These are phyloP conservation scores for Amphiprion percula DNA, from an alignment of 2,113 vertebrate species.

Conservation along the genomic window DNA sequence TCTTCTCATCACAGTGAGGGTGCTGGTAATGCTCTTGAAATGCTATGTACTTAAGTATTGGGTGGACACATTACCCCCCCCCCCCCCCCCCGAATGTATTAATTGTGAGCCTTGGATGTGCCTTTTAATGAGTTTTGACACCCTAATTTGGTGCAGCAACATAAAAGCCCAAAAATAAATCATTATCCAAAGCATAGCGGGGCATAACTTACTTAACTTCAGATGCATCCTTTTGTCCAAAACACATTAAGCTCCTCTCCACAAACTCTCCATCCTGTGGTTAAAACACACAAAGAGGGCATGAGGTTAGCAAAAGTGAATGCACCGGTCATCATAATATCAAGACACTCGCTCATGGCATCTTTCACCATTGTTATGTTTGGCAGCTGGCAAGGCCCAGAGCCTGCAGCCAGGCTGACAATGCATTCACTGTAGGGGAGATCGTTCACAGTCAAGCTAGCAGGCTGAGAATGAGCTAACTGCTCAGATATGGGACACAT, in stretches of 20 bases:
- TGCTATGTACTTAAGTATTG: no score
- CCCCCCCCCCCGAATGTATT: no score
- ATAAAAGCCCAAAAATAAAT: neutral
- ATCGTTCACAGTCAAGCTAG: constrained; percentile 73
- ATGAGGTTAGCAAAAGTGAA: constrained; percentile 52
- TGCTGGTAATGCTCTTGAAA: no score
- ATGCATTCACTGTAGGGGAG: constrained; percentile 71
- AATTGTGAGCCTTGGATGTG: no score
- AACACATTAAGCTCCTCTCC: constrained; percentile 32
- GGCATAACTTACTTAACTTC: constrained; percentile 64
- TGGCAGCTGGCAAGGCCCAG: constrained; percentile 59
- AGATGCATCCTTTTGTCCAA: constrained; percentile 37
- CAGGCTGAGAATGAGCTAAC: constrained; percentile 75
- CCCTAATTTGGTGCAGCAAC: neutral
- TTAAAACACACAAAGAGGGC: constrained; percentile 54
- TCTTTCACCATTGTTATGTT: constrained; percentile 64
- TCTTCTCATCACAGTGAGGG: no score
- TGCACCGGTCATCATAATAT: constrained; percentile 55
- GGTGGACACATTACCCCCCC: no score
- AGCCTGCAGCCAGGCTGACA: constrained; percentile 59
- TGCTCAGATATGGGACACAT: constrained; percentile 74
- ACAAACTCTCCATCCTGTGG: constrained; percentile 69
- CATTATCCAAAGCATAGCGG: neutral
- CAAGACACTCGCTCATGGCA: constrained; percentile 56
- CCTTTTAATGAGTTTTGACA: no score